Evolutionary conservation across 2,797 vertebrate species (phyloP).

Genomic region (Sitta carolinensis): DNA sequence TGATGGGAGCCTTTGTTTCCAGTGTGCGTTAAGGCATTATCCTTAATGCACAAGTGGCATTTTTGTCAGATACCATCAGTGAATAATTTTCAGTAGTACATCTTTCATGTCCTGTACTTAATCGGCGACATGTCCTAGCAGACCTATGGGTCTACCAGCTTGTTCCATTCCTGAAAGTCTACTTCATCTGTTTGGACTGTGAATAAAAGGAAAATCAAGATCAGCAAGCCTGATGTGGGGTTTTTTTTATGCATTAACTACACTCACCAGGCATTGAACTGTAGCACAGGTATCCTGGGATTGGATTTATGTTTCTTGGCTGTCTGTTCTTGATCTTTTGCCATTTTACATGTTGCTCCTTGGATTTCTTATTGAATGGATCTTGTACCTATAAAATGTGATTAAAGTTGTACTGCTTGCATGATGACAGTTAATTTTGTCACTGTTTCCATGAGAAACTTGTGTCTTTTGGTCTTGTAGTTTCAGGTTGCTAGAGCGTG

Average conservation of each 20-base stretch:
- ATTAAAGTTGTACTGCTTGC: slow-evolving; percentile 19
- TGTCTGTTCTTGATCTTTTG: neutral
- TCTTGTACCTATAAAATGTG: slow-evolving; percentile 21
- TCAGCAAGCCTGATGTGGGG: neutral
- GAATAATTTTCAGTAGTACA: neutral
- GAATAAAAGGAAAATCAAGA: slow-evolving; percentile 43
- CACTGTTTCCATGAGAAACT: slow-evolving; percentile 33
- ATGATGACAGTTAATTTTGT: slow-evolving; percentile 31
- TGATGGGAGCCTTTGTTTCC: neutral
- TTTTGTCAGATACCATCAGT: neutral
- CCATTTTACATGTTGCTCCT: slow-evolving; percentile 26
- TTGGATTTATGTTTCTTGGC: slow-evolving; percentile 40
- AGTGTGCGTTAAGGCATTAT: neutral
- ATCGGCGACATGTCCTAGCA: neutral
- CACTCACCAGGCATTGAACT: neutral
- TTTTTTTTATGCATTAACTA: neutral
- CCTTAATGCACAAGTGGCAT: neutral
- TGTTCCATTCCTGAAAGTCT: neutral
- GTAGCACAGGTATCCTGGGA: neutral
- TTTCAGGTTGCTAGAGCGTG: neutral
- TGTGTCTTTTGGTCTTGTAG: neutral
- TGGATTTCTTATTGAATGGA: neutral
- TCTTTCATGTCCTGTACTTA: neutral
- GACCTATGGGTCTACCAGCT: neutral
- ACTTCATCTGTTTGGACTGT: slow-evolving; percentile 9